Evolutionary conservation across 2,113 vertebrate species (phyloP).

Genomic region (Nanorana parkeri): DNA sequence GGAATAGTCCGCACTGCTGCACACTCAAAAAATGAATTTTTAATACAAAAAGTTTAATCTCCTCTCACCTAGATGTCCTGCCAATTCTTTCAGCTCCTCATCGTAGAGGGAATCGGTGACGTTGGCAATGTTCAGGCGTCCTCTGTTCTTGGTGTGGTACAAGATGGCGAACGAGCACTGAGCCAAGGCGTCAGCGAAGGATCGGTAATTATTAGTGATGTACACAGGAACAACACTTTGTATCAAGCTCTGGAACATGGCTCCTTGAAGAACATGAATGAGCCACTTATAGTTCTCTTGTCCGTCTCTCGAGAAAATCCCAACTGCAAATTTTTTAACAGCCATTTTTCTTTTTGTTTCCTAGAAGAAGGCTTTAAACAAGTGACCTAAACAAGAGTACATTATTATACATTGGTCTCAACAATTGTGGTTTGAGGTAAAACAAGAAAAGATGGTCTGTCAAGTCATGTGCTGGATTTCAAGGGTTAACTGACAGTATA

Average conservation of each 20-base stretch:
- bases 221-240: background rate
- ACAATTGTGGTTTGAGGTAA: too few relatives aligned
- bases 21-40: too few relatives aligned
- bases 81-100: background rate
- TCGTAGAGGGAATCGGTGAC: conserved; percentile 39
- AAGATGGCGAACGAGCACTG: conserved; percentile 10
- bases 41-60: too few relatives aligned
- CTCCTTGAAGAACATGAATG: background rate
- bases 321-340: background rate
- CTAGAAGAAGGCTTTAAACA: too few relatives aligned
- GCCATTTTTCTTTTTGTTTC: background rate
- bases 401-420: too few relatives aligned
- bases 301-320: conserved; percentile 40
- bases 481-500: too few relatives aligned
- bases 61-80: background rate
- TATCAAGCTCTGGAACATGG: background rate
- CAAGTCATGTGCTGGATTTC: too few relatives aligned
- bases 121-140: conserved; percentile 24
- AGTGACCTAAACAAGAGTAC: too few relatives aligned
- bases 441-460: too few relatives aligned
- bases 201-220: background rate
- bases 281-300: conserved; percentile 17
- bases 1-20: too few relatives aligned
- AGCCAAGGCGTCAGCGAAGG: background rate
- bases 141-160: conserved; percentile 48